phyloP scores from a whole-genome alignment of 2,113 vertebrate species.

The Mastomys coucha region DNA sequence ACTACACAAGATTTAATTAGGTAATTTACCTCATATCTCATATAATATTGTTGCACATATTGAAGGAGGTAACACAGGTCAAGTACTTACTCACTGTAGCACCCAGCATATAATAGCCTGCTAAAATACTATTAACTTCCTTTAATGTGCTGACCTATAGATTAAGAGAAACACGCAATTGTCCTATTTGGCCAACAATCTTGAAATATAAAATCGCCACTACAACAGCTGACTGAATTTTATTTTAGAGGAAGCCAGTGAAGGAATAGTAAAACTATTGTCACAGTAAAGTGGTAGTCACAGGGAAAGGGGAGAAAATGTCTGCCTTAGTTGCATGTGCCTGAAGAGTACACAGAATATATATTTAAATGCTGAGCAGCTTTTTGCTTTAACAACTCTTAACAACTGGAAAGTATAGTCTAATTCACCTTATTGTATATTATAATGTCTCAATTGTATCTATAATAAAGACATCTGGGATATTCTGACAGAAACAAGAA shows the following conservation, averaged over 20 bases:
- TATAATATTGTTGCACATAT: constrained; percentile 6
- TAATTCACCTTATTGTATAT: neutral
- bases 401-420: constrained; percentile 16
- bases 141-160: constrained; percentile 47
- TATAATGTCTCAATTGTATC: neutral
- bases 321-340: neutral
- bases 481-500: constrained; percentile 27
- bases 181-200: neutral
- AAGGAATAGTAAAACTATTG: neutral
- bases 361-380: neutral
- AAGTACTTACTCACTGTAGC: neutral
- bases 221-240: neutral
- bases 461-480: neutral
- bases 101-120: neutral
- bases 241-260: neutral
- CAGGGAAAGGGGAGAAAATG: neutral
- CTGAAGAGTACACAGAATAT: constrained; percentile 14
- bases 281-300: neutral
- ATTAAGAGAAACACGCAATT: constrained; percentile 21
- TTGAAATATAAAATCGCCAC: constrained; percentile 8
- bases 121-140: neutral
- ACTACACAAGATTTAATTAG: neutral
- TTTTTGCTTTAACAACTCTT: constrained; percentile 26
- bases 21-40: neutral
- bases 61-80: neutral